phyloP scores from a whole-genome alignment of 1,140 invertebrate genomes.

The Maniola jurtina region DNA sequence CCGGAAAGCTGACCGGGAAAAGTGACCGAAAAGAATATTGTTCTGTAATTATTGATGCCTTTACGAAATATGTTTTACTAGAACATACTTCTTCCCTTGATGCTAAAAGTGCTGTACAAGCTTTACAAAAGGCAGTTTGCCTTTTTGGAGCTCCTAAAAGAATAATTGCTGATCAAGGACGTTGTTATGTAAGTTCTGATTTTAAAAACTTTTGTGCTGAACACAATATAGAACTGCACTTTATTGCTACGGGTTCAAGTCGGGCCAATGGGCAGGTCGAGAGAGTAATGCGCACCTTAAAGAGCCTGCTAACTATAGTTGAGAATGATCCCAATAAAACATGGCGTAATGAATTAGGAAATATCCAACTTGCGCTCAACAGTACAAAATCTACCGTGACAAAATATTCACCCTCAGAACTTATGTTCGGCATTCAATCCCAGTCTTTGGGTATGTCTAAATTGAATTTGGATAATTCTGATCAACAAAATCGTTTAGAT shows the following conservation, averaged over 20 bases:
- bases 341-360: slow-evolving; percentile 27
- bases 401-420: neutral
- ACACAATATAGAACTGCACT: slow-evolving; percentile 34
- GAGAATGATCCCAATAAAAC: slow-evolving; percentile 11
- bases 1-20: slow-evolving; percentile 45
- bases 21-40: slow-evolving; percentile 36
- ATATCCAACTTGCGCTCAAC: slow-evolving; percentile 41
- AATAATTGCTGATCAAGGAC: slow-evolving; percentile 40
- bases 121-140: slow-evolving; percentile 34
- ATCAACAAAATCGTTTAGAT: no score
- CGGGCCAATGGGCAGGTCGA: slow-evolving; percentile 46
- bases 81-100: slow-evolving; percentile 33
- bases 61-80: slow-evolving; percentile 46
- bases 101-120: slow-evolving; percentile 28
- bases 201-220: slow-evolving; percentile 37
- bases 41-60: slow-evolving; percentile 54
- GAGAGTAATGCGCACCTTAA: slow-evolving; percentile 35
- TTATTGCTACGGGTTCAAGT: slow-evolving; percentile 36
- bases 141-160: slow-evolving; percentile 47
- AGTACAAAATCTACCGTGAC: slow-evolving; percentile 36
- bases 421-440: no score
- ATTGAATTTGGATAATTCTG: no score
- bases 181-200: slow-evolving; percentile 42
- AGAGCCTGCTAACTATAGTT: slow-evolving; percentile 29
- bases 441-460: no score